Evolutionary conservation across 2,888 invertebrate genomes (phyloP).

Genomic region (Xiphydria camelus): DNA sequence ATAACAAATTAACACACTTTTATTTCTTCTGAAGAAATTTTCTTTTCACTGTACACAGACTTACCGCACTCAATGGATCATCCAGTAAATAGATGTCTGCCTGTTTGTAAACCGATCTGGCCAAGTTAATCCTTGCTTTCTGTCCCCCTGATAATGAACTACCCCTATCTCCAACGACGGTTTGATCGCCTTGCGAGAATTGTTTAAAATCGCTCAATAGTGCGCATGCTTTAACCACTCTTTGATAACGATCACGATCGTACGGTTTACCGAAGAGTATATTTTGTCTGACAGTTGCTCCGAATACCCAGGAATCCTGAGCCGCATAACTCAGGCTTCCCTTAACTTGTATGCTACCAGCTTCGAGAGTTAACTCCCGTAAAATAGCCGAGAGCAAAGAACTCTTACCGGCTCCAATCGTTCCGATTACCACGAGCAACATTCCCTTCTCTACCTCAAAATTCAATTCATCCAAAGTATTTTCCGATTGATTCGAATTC

Average conservation of each 20-base stretch:
- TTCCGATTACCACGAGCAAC: constrained; percentile 72
- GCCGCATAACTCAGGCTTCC: constrained; percentile 76
- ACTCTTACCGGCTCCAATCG: constrained; percentile 77
- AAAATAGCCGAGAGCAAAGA: constrained; percentile 71
- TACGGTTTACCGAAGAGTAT: constrained; percentile 79
- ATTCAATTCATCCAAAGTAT: constrained; percentile 62
- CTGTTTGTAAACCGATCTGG: constrained; percentile 62
- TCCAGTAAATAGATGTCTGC: constrained; percentile 74
- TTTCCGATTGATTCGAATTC: constrained; percentile 60
- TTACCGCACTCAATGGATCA: constrained; percentile 73
- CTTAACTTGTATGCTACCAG: constrained; percentile 67
- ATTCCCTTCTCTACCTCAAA: constrained; percentile 63
- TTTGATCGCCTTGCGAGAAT: constrained; percentile 70
- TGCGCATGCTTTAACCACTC: constrained; percentile 55
- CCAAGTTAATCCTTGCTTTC: constrained; percentile 71
- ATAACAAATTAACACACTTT: no score
- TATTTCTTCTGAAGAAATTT: constrained; percentile 65
- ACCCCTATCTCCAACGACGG: constrained; percentile 73
- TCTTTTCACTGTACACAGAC: constrained; percentile 68
- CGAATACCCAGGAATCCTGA: constrained; percentile 86
- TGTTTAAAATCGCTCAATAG: constrained; percentile 61
- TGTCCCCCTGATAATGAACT: constrained; percentile 75
- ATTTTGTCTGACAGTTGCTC: constrained; percentile 78
- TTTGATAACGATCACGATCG: constrained; percentile 64
- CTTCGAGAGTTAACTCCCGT: constrained; percentile 67